phyloP scores from a whole-genome alignment of 2,797 vertebrate genomes.

The Glyptemys insculpta region DNA sequence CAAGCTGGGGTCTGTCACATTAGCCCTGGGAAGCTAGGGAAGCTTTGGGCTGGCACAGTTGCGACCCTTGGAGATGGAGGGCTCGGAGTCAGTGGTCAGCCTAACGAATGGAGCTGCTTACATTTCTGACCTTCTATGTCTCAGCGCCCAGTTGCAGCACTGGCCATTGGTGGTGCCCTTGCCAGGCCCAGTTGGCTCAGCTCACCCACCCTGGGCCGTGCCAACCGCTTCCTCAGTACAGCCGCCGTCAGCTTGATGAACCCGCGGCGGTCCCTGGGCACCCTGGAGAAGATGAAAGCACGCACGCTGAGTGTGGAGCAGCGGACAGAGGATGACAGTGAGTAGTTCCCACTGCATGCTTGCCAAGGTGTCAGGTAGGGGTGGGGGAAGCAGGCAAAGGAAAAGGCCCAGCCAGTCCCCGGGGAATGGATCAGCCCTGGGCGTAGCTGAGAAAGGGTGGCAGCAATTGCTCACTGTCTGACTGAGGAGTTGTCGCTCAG shows the following conservation, averaged over 20 bases:
- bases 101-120: neutral
- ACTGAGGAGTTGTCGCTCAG: neutral
- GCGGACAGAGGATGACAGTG: conserved; percentile 96
- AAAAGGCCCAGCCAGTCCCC: neutral
- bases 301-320: conserved; percentile 92
- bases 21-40: neutral
- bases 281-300: conserved; percentile 95
- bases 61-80: neutral
- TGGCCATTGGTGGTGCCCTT: conserved; percentile 90
- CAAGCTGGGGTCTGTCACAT: neutral
- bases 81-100: neutral
- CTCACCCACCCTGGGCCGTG: conserved; percentile 94
- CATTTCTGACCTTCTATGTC: conserved; percentile 30
- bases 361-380: neutral
- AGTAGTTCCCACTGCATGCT: conserved; percentile 74
- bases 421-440: neutral
- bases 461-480: neutral
- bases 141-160: conserved; percentile 90
- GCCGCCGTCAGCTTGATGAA: conserved; percentile 97
- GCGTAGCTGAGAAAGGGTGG: neutral
- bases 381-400: neutral
- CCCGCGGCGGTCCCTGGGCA: conserved; percentile 89
- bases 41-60: neutral
- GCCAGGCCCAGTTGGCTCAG: conserved; percentile 95
- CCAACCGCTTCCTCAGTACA: conserved; percentile 96